Evolutionary conservation across 2,797 vertebrate species (phyloP), one percentile per base, ranked within the genome.

Genomic region (Tangara arthus): DNA sequence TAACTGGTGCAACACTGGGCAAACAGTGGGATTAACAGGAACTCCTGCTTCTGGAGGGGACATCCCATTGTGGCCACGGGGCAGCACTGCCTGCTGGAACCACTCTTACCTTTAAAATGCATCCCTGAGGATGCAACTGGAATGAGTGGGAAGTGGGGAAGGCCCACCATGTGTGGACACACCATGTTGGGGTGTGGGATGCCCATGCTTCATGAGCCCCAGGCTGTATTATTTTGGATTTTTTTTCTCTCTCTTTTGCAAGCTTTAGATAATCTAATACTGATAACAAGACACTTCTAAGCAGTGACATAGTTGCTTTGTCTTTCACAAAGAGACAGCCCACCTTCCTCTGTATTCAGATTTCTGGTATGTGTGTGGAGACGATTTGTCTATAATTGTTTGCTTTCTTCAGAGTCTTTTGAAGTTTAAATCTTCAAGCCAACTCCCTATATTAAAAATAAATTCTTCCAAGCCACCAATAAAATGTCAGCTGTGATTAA

Each of bases 401-500:
- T 83, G 90, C 90, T 81, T 97, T 94, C 72, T 90, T 84, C 77
- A 16, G 90, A 85, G 52, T 71, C 94, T 95, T 96, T 93, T 97
- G 92, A 97, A 97, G 88, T 95, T 86, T 69, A 81, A 93, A 76
- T 94, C 93, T 97, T 82, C 73, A 78, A 96, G 78, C 80, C 84
- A 92, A 84, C 70, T 82, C 84, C 80, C 73, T 94, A 91, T 87
- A 97, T 96, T 97, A 95, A 96, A 97, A 97, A 96, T 71, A 96
- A 97, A 95, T 94, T 93, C 56, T 96, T 97, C 95, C 77, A 91
- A 85, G 71, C 94, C 90, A 79, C 93, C 90, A 96, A 93, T 96
- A 89, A 96, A 97, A 95, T 89, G 87, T 85, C 96, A 93, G 24
- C 93, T 91, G 32, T 95, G 97, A 94, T 94, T 91, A 95, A 80